Percentiles rank a stretch among this genome's conserved stretches.
Evolutionary conservation across 2,888 invertebrate species (phyloP).

Genomic region (Automeris io): DNA sequence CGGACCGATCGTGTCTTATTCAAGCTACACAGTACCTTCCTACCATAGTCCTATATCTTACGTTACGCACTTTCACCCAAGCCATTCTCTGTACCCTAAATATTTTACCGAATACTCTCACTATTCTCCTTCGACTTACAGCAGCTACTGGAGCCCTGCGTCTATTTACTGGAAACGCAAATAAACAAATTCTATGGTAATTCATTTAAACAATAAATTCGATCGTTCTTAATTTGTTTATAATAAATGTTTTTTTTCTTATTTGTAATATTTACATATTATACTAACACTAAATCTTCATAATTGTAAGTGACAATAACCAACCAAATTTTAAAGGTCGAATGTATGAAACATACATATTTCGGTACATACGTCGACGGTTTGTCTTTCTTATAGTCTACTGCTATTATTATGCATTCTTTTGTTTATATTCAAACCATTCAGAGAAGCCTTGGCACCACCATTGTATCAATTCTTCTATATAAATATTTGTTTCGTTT

Average conservation of each 20-base stretch:
- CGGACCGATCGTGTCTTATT: conserved; percentile 6
- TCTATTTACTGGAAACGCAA: conserved; percentile 10
- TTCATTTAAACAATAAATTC: no score
- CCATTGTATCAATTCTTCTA: conserved; percentile 46
- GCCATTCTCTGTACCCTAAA: conserved; percentile 5
- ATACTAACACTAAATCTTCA: no score
- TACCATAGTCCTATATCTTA: conserved; percentile 10
- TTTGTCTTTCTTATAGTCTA: conserved; percentile 16
- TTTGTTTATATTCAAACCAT: conserved; percentile 54
- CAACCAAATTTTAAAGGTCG: no score
- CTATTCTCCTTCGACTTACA: conserved; percentile 6
- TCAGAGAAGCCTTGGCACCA: conserved; percentile 50
- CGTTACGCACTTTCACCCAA: conserved; percentile 13
- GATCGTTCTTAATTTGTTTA: no score
- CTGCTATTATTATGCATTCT: conserved; percentile 56
- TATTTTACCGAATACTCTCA: conserved; percentile 13
- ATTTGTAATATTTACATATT: no score
- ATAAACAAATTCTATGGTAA: not conserved
- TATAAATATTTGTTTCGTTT: conserved; percentile 39
- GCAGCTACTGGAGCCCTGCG: conserved; percentile 4
- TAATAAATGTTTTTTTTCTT: no score
- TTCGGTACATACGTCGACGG: no score
- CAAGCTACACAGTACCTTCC: conserved; percentile 8
- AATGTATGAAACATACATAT: no score
- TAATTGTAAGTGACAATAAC: no score